Evolutionary conservation across 2,113 vertebrate genomes (phyloP).

Genomic region (Stercorarius parasiticus): DNA sequence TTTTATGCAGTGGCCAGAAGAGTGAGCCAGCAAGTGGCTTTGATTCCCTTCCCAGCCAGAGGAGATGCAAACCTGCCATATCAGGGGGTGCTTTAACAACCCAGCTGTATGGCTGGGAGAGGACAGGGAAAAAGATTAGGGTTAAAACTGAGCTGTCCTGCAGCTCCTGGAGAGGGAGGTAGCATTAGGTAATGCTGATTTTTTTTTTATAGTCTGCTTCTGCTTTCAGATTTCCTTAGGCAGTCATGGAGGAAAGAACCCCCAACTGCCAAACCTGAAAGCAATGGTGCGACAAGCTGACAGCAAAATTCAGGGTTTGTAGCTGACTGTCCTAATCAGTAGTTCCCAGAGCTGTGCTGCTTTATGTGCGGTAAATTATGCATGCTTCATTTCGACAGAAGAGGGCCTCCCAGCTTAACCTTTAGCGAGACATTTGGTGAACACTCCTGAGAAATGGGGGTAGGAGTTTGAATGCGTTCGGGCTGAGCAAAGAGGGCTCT

Average conservation of each 20-base stretch:
- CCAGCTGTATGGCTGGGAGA: neutral
- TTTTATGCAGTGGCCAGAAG: neutral
- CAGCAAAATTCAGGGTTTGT: neutral
- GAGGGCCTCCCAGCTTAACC: conserved; percentile 40
- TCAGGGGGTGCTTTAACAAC: neutral
- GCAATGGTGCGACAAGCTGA: neutral
- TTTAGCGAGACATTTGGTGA: neutral
- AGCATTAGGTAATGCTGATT: neutral
- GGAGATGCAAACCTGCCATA: neutral
- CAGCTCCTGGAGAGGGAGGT: neutral
- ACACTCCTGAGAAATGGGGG: neutral
- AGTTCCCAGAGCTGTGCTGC: neutral
- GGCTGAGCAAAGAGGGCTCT: neutral
- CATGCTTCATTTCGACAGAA: neutral
- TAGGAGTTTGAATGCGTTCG: neutral
- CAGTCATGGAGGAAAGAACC: neutral
- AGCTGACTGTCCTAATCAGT: neutral
- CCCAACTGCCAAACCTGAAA: neutral
- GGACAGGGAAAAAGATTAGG: neutral
- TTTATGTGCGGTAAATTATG: neutral
- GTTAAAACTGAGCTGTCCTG: neutral
- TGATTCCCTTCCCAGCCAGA: neutral
- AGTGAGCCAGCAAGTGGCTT: neutral
- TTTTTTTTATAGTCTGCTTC: neutral
- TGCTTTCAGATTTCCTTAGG: neutral